These are phyloP conservation scores for Cyanoderma ruficeps DNA, from an alignment of 2,113 vertebrate genomes.

Conservation along the genomic window DNA sequence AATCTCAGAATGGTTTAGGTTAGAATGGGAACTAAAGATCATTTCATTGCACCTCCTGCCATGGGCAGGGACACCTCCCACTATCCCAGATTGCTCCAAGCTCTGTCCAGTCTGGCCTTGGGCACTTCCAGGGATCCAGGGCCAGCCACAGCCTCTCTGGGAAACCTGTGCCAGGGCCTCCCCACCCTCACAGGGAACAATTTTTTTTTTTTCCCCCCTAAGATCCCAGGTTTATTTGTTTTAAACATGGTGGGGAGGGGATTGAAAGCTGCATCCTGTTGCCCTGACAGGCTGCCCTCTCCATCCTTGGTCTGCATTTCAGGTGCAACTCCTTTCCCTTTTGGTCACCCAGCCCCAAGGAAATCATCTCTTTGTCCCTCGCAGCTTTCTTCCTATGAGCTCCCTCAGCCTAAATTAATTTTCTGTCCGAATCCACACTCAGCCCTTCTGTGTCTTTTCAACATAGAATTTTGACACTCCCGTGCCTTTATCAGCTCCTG, in stretches of 20 bases:
- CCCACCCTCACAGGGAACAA: rapidly evolving
- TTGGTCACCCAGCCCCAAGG: neutral
- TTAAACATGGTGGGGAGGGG: neutral
- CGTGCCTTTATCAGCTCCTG: neutral
- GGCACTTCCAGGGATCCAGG: neutral
- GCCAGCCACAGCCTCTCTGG: neutral
- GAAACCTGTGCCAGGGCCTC: neutral
- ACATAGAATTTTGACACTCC: neutral
- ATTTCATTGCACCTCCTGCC: rapidly evolving
- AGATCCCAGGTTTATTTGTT: neutral
- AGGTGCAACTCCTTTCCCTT: neutral
- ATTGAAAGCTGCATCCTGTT: neutral
- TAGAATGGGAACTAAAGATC: neutral
- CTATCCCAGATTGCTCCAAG: rapidly evolving
- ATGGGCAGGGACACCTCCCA: neutral
- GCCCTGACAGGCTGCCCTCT: neutral
- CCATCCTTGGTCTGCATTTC: neutral
- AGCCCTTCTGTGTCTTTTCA: neutral
- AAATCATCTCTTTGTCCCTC: neutral
- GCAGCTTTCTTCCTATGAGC: neutral
- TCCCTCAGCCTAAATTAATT: neutral
- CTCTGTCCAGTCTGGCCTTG: rapidly evolving
- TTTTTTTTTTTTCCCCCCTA: neutral
- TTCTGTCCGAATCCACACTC: neutral
- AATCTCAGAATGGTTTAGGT: neutral